phyloP scores from a whole-genome alignment of 2,888 invertebrate genomes.

The Drosophila demipolita region DNA sequence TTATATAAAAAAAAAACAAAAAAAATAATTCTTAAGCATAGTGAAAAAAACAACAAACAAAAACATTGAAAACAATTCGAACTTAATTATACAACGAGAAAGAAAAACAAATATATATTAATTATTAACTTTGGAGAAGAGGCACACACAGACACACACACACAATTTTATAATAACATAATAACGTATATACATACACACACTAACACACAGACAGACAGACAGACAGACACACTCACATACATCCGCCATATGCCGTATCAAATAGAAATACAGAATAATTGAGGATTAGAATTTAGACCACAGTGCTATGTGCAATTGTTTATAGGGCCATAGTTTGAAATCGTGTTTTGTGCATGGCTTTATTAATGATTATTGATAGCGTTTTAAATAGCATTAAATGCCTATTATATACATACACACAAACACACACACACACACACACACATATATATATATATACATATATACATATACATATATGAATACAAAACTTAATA shows the following conservation, averaged over 20 bases:
- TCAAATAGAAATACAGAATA: constrained; percentile 50
- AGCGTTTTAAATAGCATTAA: constrained; percentile 79
- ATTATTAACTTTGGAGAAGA: constrained; percentile 60
- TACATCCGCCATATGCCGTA: constrained; percentile 58
- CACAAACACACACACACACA: constrained; percentile 57
- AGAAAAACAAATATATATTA: constrained; percentile 51
- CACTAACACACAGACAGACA: constrained; percentile 15
- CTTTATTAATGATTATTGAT: constrained; percentile 79
- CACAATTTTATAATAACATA: constrained; percentile 52
- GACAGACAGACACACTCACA: constrained; percentile 28
- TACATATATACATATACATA: constrained; percentile 50
- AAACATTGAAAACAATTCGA: constrained; percentile 82
- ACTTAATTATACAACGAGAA: constrained; percentile 84
- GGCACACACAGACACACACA: constrained; percentile 31
- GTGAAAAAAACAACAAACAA: constrained; percentile 62
- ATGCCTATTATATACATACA: constrained; percentile 71
- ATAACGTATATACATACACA: constrained; percentile 51
- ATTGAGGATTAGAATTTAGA: constrained; percentile 73
- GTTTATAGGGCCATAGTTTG: constrained; percentile 77
- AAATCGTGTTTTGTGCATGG: constrained; percentile 77
- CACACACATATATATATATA: constrained; percentile 53
- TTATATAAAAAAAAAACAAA: constrained; percentile 65
- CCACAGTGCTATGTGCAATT: constrained; percentile 78
- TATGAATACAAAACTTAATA: constrained; percentile 32
- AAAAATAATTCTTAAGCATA: constrained; percentile 52